Evolutionary conservation across 2,888 invertebrate species (phyloP).

Genomic region (Quadroppia sp.): DNA sequence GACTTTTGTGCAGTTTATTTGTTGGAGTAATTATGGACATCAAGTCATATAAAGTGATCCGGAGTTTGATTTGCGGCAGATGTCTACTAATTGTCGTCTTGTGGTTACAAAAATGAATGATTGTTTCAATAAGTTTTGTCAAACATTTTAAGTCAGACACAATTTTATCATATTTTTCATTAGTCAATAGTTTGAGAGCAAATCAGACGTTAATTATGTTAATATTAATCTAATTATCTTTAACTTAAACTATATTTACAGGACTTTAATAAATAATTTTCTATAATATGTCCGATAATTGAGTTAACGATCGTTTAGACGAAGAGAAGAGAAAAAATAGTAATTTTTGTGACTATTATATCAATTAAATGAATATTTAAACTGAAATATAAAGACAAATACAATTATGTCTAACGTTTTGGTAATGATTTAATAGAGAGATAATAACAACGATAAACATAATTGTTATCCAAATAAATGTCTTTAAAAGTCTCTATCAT

Average conservation of each 20-base stretch:
- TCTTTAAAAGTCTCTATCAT: background rate
- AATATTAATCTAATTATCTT: slow-evolving; percentile 25
- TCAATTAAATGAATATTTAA: slow-evolving; percentile 25
- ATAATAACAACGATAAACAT: slow-evolving; percentile 18
- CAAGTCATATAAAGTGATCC: background rate
- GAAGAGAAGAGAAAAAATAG: background rate
- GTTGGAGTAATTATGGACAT: slow-evolving; percentile 3
- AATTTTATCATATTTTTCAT: slow-evolving; percentile 28
- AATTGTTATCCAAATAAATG: slow-evolving; percentile 20
- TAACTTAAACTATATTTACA: background rate
- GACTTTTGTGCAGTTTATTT: background rate
- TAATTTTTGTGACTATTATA: background rate
- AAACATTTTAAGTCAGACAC: background rate
- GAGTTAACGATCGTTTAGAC: slow-evolving; percentile 26
- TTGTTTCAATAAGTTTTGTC: background rate
- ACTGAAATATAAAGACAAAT: background rate
- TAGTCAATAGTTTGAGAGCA: slow-evolving; percentile 24
- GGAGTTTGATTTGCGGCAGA: background rate
- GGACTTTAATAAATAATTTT: background rate
- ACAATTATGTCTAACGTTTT: slow-evolving; percentile 28
- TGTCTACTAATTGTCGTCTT: slow-evolving; percentile 19
- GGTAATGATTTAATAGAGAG: slow-evolving; percentile 26
- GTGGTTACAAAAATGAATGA: slow-evolving; percentile 17
- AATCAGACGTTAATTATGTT: slow-evolving; percentile 30
- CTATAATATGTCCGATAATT: slow-evolving; percentile 6